Conservation (phyloP, 2,888 invertebrate species). For the Platypus cylindrus region DNA sequence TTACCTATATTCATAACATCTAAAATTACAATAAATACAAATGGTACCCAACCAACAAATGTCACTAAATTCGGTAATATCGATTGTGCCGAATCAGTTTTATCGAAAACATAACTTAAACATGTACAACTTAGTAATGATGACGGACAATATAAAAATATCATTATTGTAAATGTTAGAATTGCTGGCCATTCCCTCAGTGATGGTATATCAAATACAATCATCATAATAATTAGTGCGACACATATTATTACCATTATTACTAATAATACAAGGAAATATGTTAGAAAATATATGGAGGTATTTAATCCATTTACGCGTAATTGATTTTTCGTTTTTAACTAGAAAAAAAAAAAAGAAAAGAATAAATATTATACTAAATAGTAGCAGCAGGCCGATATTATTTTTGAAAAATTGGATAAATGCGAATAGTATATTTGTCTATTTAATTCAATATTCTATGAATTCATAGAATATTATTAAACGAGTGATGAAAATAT, state of each 20-base stretch:
- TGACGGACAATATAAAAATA: slow-evolving; percentile 60
- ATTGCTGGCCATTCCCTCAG: slow-evolving; percentile 57
- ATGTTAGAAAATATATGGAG: slow-evolving; percentile 60
- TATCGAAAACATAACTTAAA: slow-evolving; percentile 68
- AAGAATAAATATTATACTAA: too few species aligned
- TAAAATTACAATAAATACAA: slow-evolving; percentile 54
- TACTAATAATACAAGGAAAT: slow-evolving; percentile 57
- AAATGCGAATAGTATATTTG: too few species aligned
- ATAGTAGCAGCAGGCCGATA: too few species aligned
- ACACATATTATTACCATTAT: slow-evolving; percentile 56
- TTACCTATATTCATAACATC: slow-evolving; percentile 61
- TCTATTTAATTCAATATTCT: too few species aligned
- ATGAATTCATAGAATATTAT: too few species aligned
- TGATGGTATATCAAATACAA: slow-evolving; percentile 57
- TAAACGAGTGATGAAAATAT: too few species aligned
- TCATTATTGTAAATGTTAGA: slow-evolving; percentile 49
- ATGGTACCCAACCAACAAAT: slow-evolving; percentile 63
- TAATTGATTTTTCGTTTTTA: slow-evolving; percentile 69
- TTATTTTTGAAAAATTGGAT: too few species aligned
- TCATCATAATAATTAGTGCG: slow-evolving; percentile 50
- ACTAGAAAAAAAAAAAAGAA: slow-evolving; percentile 47
- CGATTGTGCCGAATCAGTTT: slow-evolving; percentile 70
- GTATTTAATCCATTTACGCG: slow-evolving; percentile 69
- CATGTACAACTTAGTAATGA: slow-evolving; percentile 65
- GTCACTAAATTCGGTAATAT: slow-evolving; percentile 66